A percentile compares a stretch with the other conserved stretches of the same genome.
These are phyloP conservation scores for Ichneumoninae sp. DNA, from an alignment of 2,888 invertebrate genomes.

Conservation along the genomic window DNA sequence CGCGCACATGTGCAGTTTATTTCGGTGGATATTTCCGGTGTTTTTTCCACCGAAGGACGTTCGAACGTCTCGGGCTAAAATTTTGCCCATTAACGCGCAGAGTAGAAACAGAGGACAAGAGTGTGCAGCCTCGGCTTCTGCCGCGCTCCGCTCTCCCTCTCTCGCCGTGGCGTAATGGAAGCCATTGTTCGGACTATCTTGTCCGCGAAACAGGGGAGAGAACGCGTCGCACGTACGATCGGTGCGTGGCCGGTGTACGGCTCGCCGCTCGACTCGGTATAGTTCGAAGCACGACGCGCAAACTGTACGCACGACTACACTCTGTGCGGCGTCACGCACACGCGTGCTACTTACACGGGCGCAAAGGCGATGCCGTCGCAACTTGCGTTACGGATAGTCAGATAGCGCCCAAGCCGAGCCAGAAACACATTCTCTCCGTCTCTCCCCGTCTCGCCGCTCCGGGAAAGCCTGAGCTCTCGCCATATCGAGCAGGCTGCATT, in stretches of 20 bases:
- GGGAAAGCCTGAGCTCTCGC: slow-evolving; percentile 74
- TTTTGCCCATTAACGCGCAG: slow-evolving; percentile 80
- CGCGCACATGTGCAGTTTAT: neutral
- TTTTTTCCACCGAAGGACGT: neutral
- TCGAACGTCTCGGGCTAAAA: neutral
- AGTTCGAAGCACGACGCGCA: slow-evolving; percentile 61
- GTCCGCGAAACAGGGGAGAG: slow-evolving; percentile 65
- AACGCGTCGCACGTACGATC: slow-evolving; percentile 42
- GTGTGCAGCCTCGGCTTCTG: slow-evolving; percentile 34
- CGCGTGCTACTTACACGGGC: slow-evolving; percentile 28
- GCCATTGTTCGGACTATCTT: slow-evolving; percentile 83
- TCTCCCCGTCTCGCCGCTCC: slow-evolving; percentile 59
- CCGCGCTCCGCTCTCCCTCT: slow-evolving; percentile 68
- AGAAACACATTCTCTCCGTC: slow-evolving; percentile 15
- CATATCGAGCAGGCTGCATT: slow-evolving; percentile 80
- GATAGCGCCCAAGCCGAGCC: neutral
- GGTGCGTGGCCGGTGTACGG: slow-evolving; percentile 63
- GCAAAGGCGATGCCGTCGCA: slow-evolving; percentile 60
- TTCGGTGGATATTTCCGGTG: neutral
- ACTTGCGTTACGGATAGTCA: slow-evolving; percentile 36
- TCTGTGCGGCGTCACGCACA: slow-evolving; percentile 39
- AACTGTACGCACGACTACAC: slow-evolving; percentile 32
- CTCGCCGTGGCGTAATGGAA: slow-evolving; percentile 78
- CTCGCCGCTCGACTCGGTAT: neutral
- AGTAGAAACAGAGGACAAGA: slow-evolving; percentile 13